These are phyloP conservation scores for Ptychoptera contaminata DNA, from an alignment of 2,888 invertebrate genomes.

Conservation along the genomic window DNA sequence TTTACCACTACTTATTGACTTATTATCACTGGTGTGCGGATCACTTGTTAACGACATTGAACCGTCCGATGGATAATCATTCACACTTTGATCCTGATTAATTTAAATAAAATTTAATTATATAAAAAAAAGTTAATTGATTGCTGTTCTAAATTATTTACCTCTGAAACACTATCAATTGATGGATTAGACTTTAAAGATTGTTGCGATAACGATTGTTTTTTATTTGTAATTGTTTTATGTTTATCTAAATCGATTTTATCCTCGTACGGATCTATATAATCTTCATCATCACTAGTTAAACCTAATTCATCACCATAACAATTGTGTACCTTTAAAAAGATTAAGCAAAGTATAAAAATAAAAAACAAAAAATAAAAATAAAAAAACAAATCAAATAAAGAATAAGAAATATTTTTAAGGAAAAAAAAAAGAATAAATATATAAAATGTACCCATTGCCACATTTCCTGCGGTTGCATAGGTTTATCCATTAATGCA, in stretches of 20 bases:
- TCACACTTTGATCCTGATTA: not conserved
- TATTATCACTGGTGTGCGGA: not conserved
- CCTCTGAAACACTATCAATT: constrained; percentile 23
- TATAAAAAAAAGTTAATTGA: not conserved
- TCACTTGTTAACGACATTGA: not conserved
- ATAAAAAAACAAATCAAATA: not conserved
- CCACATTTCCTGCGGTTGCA: constrained; percentile 73
- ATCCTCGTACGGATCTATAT: constrained; percentile 41
- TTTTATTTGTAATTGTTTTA: constrained; percentile 4
- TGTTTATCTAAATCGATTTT: constrained; percentile 32
- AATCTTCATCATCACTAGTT: constrained; percentile 84
- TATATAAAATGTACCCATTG: constrained; percentile 46
- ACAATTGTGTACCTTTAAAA: constrained; percentile 79
- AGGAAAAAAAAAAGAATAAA: not conserved
- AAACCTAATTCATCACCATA: constrained; percentile 90
- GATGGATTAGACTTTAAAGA: constrained; percentile 10
- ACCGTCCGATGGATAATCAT: not conserved
- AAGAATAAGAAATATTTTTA: no score
- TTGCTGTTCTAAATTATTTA: no score
- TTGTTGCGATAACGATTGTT: not conserved
- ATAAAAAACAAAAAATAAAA: constrained; percentile 1
- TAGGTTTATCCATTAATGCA: constrained; percentile 78
- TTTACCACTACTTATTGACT: no score
- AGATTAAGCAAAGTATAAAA: constrained; percentile 10
- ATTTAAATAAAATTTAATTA: not conserved